Evolutionary conservation across 2,113 vertebrate genomes (phyloP), one percentile per base, ranked within the genome.

Genomic region (Cairina moschata): DNA sequence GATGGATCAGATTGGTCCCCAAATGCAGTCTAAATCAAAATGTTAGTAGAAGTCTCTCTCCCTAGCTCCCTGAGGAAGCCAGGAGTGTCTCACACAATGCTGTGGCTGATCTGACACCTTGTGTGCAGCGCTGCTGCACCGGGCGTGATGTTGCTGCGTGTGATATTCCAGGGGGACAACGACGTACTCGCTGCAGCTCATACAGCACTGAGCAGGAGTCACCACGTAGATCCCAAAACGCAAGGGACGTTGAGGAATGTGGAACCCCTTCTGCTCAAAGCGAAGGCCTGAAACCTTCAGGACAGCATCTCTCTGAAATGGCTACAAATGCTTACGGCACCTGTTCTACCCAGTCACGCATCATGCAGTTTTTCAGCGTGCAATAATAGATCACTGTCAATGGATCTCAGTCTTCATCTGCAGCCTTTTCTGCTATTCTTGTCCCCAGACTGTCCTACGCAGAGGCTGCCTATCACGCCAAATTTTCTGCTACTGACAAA

Each of bases 401-500:
- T 22, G 42, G 55, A 77, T 56, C 62, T 92, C 79, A 81, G 32
- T 36, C 76, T 86, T 95, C 91, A 68, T 81, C 79, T 83, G 42
- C 60, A 83, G 65, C 0, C 0, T 18, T 90, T 78, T 86, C 91
- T 91, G 81, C 91, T 94, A 65, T 96, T 89, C 82, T 67, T 82
- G 88, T 93, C 50, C 60, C 40, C 91, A 95, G 83, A 90, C 81
- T 87, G 77, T 56, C 62, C 89, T 83, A 85, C 0, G 3, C 86
- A 97, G 77, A 90, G 69, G 28, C 90, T 91, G 84, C 91, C 86
- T 75, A 92, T 92, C 92, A 93, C 0, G 3, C 48, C 62, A 84
- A 46, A 76, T 92, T 88, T 95, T 78, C 82, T 86, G 73, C 66
- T 82, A 86, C 62, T 72, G 89, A 90, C 73, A 96, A 97, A 91